A percentile compares a stretch with the other conserved stretches of the same genome.
Conservation (phyloP, 2,888 invertebrate species). For the Octonoba sinensis region DNA sequence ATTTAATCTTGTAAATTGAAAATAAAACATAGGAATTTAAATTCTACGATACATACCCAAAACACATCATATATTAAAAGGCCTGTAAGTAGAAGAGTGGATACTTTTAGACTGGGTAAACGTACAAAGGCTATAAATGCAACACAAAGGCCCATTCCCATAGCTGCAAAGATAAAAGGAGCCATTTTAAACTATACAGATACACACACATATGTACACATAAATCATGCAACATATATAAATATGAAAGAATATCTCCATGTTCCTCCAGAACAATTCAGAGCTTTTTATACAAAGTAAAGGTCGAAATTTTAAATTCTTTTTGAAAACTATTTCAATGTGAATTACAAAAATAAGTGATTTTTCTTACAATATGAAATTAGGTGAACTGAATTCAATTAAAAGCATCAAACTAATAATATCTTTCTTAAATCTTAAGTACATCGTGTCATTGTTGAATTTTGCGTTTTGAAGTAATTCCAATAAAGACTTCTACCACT, state of each 20-base stretch:
- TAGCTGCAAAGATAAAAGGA: conserved; percentile 77
- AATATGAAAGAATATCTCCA: no score
- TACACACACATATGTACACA: no score
- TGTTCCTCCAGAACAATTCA: no score
- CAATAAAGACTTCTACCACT: no score
- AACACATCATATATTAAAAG: conserved; percentile 86
- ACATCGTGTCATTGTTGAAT: no score
- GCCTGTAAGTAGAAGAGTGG: conserved; percentile 92
- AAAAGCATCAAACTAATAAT: no score
- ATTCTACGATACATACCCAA: conserved; percentile 78
- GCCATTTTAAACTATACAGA: conserved; percentile 41
- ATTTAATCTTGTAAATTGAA: background rate
- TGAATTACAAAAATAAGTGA: no score
- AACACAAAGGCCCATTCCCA: conserved; percentile 98
- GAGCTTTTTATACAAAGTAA: background rate
- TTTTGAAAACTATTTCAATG: background rate
- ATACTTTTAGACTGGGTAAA: conserved; percentile 94
- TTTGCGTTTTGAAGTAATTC: no score
- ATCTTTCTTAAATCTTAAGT: no score
- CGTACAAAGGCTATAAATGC: conserved; percentile 97
- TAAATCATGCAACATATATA: no score
- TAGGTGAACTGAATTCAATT: no score
- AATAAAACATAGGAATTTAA: conserved; percentile 8
- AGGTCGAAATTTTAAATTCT: background rate
- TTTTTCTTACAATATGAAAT: no score